Base-by-base conservation (phyloP, 1,140 invertebrate species). In the Macrotrachela quadricornifera region DNA sequence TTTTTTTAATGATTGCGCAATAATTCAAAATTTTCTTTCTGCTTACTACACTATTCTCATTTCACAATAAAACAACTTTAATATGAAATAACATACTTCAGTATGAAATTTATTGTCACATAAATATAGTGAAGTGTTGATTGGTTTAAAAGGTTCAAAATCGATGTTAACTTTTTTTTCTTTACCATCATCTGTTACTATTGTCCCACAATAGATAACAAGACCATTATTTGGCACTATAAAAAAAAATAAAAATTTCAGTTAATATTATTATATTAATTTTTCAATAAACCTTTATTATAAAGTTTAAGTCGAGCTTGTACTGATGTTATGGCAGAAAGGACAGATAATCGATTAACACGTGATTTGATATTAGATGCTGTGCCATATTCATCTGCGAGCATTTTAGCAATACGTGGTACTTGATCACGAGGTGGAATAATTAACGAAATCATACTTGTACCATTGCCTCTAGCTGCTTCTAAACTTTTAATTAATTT, bases 141-240 rank as follows among this genome's bases (percentile, higher is more conserved):
- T 96, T 56, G 92, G 88, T 73, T 96, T 94, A 72, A 97, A 97
- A 49, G 92, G 92, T 73, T 97, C 92, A 74, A 99, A 99, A 75
- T 97, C 92, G 62, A 97, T 97, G 73, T 97, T 99, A 6, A 97
- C 92, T 76, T 97, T 97, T 73, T 96, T 97, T 68, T 97, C 92
- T 72, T 97, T 97, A 30, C 91, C 91, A 75, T 99, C 92, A 67
- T 99, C 92, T n/a, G 91, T 97, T 37, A 97, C 88, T 66, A 99
- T 97, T 37, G 92, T 97, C 57, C 92, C 92, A 73, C 92, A 97
- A 72, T 97, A 99, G 63, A 97, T 92, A 16, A 97, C 92, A 65
- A 97, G 76, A 60, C 92, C 92, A 78, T 97, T 97, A 46, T 87
- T 82, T 62, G 92, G 91, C 64, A 99, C 92, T 92, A 70, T 58